A percentile compares a stretch with the other conserved stretches of the same genome.
phyloP scores from a whole-genome alignment of 2,113 vertebrate species.

The Naja naja region DNA sequence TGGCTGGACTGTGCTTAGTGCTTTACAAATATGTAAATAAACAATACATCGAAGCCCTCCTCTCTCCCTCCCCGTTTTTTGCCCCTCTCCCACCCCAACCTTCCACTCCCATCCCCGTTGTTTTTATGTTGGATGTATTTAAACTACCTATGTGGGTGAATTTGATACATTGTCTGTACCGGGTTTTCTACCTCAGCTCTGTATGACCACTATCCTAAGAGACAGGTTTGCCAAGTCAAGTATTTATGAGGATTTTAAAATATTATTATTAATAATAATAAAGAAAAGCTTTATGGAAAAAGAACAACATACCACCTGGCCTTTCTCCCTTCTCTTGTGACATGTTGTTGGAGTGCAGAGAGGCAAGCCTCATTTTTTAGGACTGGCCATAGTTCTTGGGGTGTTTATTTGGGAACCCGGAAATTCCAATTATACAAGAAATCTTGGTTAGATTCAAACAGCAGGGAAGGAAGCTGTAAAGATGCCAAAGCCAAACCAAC shows the following conservation, averaged over 20 bases:
- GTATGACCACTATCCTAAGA: constrained; percentile 69
- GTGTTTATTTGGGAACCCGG: background rate
- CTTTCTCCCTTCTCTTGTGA: background rate
- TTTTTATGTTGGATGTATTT: constrained; percentile 63
- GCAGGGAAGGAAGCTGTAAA: background rate
- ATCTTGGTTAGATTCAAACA: background rate
- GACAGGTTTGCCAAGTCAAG: constrained; percentile 61
- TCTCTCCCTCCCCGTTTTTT: background rate
- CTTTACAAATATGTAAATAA: constrained; percentile 56
- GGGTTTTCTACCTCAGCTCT: constrained; percentile 78
- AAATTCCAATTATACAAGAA: background rate
- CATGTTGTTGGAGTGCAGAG: background rate
- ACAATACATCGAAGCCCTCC: background rate
- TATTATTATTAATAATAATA: constrained; percentile 33
- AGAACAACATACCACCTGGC: background rate
- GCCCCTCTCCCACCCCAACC: background rate
- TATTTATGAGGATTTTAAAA: constrained; percentile 69
- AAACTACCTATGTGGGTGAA: constrained; percentile 76
- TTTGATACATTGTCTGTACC: constrained; percentile 63
- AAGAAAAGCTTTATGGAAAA: constrained; percentile 62
- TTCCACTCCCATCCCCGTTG: constrained; percentile 34
- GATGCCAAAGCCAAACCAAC: background rate
- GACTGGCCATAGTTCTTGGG: background rate
- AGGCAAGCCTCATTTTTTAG: background rate
- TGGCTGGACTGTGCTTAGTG: background rate